These are phyloP conservation scores for Bradypodion pumilum DNA, from an alignment of 2,797 vertebrate genomes.

Conservation along the genomic window DNA sequence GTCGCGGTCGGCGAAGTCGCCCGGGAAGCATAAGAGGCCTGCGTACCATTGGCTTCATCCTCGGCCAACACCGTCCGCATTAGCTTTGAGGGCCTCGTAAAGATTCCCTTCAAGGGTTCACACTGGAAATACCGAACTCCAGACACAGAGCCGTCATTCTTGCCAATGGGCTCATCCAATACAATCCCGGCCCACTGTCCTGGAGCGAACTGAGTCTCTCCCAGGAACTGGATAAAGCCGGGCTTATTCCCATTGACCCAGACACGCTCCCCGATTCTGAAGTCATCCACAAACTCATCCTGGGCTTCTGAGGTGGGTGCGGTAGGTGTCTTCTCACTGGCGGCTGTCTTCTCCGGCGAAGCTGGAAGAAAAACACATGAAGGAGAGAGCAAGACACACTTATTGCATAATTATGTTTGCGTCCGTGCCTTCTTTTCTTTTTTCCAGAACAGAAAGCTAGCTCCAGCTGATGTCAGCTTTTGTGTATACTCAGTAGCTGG, in stretches of 20 bases:
- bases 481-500: no score
- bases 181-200: conserved; percentile 98
- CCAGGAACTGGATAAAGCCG: conserved; percentile 91
- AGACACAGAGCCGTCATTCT: conserved; percentile 96
- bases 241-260: conserved; percentile 97
- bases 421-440: background rate
- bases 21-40: conserved; percentile 80
- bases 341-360: conserved; percentile 75
- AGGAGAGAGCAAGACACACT: background rate
- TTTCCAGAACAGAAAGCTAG: background rate
- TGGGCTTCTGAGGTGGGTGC: conserved; percentile 70
- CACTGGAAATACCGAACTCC: conserved; percentile 97
- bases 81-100: conserved; percentile 95
- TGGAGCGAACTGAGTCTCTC: conserved; percentile 92
- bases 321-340: conserved; percentile 75
- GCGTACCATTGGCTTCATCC: conserved; percentile 88
- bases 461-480: no score
- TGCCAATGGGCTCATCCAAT: conserved; percentile 93
- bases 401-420: background rate
- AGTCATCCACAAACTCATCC: conserved; percentile 84
- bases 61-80: conserved; percentile 81
- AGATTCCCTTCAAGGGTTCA: conserved; percentile 92
- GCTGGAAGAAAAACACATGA: conserved; percentile 67
- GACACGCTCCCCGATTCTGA: conserved; percentile 88
- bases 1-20: conserved; percentile 83